Conservation (phyloP, 2,888 invertebrate genomes). For the Odontocolon sp. region DNA sequence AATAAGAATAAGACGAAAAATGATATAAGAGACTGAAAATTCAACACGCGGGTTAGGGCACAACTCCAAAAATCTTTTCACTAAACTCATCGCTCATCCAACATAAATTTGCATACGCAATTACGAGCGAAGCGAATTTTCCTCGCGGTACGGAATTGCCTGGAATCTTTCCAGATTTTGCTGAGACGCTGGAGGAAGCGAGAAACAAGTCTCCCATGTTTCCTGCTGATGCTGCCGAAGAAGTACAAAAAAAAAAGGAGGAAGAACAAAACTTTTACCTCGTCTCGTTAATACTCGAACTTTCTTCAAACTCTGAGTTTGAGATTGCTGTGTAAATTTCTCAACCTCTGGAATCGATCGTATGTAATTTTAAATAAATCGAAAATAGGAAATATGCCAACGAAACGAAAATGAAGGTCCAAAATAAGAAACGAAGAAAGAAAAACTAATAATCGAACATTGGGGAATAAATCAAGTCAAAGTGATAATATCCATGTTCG, state of each 20-base stretch:
- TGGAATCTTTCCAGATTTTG: slow-evolving; percentile 61
- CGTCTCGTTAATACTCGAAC: slow-evolving; percentile 44
- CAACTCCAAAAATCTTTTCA: slow-evolving; percentile 55
- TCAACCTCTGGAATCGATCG: too few species aligned
- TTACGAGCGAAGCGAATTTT: slow-evolving; percentile 42
- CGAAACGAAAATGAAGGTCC: background rate
- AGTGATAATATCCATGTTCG: background rate
- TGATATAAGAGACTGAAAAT: slow-evolving; percentile 19
- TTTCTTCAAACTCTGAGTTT: slow-evolving; percentile 28
- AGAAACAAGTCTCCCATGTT: slow-evolving; percentile 32
- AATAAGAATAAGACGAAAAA: slow-evolving; percentile 24
- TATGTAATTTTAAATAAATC: too few species aligned
- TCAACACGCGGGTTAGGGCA: slow-evolving; percentile 42
- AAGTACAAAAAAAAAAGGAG: slow-evolving; percentile 19
- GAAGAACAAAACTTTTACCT: slow-evolving; percentile 36
- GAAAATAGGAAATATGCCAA: slow-evolving; percentile 3
- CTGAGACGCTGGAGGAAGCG: slow-evolving; percentile 18
- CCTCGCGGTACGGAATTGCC: slow-evolving; percentile 52
- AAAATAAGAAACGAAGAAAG: background rate
- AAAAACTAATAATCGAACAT: background rate
- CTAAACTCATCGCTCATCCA: slow-evolving; percentile 52
- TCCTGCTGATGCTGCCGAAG: slow-evolving; percentile 28
- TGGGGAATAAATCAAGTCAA: background rate
- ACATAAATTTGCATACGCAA: slow-evolving; percentile 63
- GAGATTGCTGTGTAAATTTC: too few species aligned